phyloP scores from a whole-genome alignment of 1,140 invertebrate species.

The Apis laboriosa region DNA sequence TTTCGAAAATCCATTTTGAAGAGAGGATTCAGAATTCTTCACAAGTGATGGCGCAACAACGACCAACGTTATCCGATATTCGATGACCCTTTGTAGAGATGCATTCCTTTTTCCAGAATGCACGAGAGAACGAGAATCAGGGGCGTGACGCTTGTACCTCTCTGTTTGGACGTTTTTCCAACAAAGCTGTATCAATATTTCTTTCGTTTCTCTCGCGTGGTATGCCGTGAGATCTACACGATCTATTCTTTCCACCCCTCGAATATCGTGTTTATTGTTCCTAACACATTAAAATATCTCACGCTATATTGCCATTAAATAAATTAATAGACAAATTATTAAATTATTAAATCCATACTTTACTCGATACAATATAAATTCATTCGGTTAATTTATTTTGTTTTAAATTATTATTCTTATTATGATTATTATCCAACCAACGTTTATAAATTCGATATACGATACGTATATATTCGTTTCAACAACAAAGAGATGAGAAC shows the following conservation, averaged over 20 bases:
- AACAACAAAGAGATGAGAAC: not conserved
- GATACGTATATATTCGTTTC: not conserved
- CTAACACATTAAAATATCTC: no score
- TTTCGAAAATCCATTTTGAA: not conserved
- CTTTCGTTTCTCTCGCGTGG: conserved; percentile 59
- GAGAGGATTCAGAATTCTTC: not conserved
- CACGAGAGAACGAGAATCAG: conserved; percentile 16
- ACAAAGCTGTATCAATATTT: conserved; percentile 66
- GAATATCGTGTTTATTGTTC: not conserved
- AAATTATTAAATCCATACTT: no score
- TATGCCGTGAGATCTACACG: conserved; percentile 18
- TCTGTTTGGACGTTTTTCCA: conserved; percentile 55
- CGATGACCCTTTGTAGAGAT: not conserved
- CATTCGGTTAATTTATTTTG: no score
- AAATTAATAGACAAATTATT: no score
- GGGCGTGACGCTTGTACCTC: conserved; percentile 32
- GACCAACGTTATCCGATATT: conserved; percentile 12
- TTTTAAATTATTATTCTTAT: no score
- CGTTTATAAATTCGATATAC: no score
- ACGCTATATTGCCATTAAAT: no score
- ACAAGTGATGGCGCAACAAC: not conserved
- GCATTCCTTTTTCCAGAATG: not conserved
- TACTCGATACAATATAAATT: no score
- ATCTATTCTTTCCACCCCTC: not conserved
- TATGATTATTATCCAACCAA: no score